phyloP scores from a whole-genome alignment of 2,888 invertebrate genomes.

The Drosophila engyochracea region DNA sequence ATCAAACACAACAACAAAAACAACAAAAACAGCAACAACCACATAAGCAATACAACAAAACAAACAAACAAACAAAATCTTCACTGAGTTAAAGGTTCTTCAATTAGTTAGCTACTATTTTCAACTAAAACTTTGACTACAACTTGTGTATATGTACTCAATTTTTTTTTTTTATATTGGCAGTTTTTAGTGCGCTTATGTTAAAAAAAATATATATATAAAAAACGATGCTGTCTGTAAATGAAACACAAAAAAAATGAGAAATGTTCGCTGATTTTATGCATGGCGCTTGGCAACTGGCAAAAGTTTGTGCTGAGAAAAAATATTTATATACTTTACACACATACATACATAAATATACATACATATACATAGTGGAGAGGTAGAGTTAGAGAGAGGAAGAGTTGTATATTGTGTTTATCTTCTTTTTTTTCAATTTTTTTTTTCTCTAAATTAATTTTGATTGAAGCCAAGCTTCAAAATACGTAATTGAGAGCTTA shows the following conservation, averaged over 20 bases:
- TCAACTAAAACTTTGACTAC: constrained; percentile 25
- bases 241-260: constrained; percentile 13
- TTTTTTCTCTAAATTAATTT: constrained; percentile 67
- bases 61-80: constrained; percentile 51
- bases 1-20: constrained; percentile 28
- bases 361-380: constrained; percentile 9
- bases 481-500: constrained; percentile 75
- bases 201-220: constrained; percentile 9
- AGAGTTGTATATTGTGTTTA: constrained; percentile 39
- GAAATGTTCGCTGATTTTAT: constrained; percentile 29
- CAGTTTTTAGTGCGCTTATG: constrained; percentile 46
- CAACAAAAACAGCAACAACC: constrained; percentile 43
- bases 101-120: constrained; percentile 54
- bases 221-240: constrained; percentile 2
- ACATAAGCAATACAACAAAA: constrained; percentile 64
- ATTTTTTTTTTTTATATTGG: constrained; percentile 19
- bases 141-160: constrained; percentile 38
- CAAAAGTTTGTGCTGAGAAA: constrained; percentile 54
- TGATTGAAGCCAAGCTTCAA: constrained; percentile 70
- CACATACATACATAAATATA: constrained; percentile 9
- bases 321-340: constrained; percentile 26
- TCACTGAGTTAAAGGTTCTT: constrained; percentile 59
- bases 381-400: not conserved
- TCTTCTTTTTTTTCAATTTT: constrained; percentile 11
- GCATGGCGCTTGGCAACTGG: constrained; percentile 51